Evolutionary conservation across 2,888 invertebrate species (phyloP), one percentile per base, ranked within the genome.

Genomic region (Anthophora plumipes): DNA sequence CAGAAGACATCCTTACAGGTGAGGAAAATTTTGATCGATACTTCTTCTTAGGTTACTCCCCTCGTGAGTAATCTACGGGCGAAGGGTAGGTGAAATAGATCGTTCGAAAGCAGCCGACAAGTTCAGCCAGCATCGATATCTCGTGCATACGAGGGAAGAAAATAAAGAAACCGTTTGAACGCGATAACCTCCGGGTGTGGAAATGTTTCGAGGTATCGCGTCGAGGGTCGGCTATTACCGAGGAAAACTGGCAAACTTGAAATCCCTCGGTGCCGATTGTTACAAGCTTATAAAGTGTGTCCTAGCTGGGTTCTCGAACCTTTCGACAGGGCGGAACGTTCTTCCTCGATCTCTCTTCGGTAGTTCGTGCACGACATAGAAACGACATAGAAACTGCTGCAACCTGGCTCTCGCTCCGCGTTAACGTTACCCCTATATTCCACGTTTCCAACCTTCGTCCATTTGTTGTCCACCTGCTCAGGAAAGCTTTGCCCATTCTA

Each of bases 221-320:
- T 4, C 31, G 39, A 14, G 41, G 31, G 41, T 31, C n/a, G 20
- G 41, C 74, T 63, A 74, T 78, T 78, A 78, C 74, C 52, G 31
- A 14, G 22, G 25, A 67, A 68, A 73, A 77, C 66, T 63, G 57
- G 67, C n/a, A 66, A 78, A 78, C 75, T 78, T 78, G 7, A 50
- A 68, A 78, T 78, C 77, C 77, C 77, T 63, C 31, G 77, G 48
- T 68, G 61, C 67, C 74, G 77, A 78, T 78, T 63, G 77, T 78
- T 78, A 78, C 66, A 67, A 57, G 60, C 66, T 72, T 71, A 72
- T 57, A 71, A 79, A 75, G 61, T 71, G 66, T 31, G 22, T 63
- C 50, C 61, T 50, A 22, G 0, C 60, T 67, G 50, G 52, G 73
- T 67, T 77, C 74, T 77, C 74, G 69, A 64, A 52, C 55, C 63